Percentiles rank a stretch among this genome's conserved stretches.
Conservation (phyloP, 2,113 vertebrate genomes). For the Ptychochromis oligacanthus region DNA sequence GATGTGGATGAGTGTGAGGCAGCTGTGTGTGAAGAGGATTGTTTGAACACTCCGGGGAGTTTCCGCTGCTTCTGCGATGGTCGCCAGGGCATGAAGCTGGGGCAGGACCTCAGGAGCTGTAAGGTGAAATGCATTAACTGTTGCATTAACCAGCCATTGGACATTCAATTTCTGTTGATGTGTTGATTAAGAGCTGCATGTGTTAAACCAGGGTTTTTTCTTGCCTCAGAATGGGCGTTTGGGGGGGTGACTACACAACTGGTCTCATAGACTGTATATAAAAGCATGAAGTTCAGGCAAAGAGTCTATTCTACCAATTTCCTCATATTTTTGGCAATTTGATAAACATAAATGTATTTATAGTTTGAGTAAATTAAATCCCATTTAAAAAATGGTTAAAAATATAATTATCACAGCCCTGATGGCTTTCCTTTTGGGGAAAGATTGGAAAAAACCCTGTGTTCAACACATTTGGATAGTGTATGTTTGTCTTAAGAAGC, state of each 20-base stretch:
- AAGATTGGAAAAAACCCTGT: too few species aligned
- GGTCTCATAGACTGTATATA: not conserved
- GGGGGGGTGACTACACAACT: too few species aligned
- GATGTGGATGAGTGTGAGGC: constrained; percentile 92
- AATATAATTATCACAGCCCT: not conserved
- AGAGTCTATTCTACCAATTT: too few species aligned
- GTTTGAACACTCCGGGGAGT: constrained; percentile 90
- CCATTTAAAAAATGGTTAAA: not conserved
- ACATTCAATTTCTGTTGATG: not conserved
- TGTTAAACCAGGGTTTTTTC: not conserved
- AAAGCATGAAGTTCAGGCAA: not conserved
- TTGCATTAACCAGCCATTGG: not conserved
- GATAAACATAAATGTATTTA: too few species aligned
- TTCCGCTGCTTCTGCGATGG: constrained; percentile 94
- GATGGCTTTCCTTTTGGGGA: too few species aligned
- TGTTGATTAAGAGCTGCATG: not conserved
- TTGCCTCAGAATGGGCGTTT: not conserved
- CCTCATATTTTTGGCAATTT: too few species aligned
- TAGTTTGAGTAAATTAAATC: too few species aligned
- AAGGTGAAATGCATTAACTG: constrained; percentile 83
- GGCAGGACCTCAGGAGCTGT: constrained; percentile 87
- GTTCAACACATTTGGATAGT: too few species aligned
- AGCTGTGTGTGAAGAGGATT: constrained; percentile 87
- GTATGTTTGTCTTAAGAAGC: too few species aligned
- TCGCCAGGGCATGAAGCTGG: constrained; percentile 89